Base-by-base conservation (phyloP, 1,140 invertebrate species). In the Aleiodes sp. region DNA sequence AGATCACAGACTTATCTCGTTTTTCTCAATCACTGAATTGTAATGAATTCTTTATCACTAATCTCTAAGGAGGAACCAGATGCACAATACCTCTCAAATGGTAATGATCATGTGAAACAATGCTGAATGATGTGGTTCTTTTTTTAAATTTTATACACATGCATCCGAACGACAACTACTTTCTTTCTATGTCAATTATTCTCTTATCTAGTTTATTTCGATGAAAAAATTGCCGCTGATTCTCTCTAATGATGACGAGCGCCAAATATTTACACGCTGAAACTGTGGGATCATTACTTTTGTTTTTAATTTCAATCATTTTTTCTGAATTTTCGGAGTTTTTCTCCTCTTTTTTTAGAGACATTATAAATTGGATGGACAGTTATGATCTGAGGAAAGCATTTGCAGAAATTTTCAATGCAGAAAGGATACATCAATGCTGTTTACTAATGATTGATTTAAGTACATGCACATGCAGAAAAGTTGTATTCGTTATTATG, bases 41-140 rank as follows among this genome's bases (percentile, higher is more conserved):
- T 64, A 26, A 12, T 64, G 6, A n/a, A 6, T 64, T 62, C 7
- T 59, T 68, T 4, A 43, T 29, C 10, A 60, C 16, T 31, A 21
- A 52, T 37, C 19, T 74, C 65, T 75, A 73, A 71, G 73, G 76
- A 82, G 75, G 78, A 86, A 84, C 82, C 83, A 84, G 75, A 81
- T 86, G 84, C 84, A 84, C 84, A 84, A 85, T 85, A 85, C 77
- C 72, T 83, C 69, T 71, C 70, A 73, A 64, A 63, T 66, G 68
- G 39, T 59, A 73, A 70, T 4, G 61, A 71, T 66, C 59, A 70
- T 63, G 28, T 24, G 19, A 16, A 35, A 35, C 26, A 10, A 68
- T 35, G 24, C 14, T 8, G 37, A 68, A 70, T 26, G 41, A 70
- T 68, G 31, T 57, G 24, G 65, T 72, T 56, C 43, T 8, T 57